These are phyloP conservation scores for Phortica variegata DNA, from an alignment of 1,140 invertebrate species.

Conservation along the genomic window DNA sequence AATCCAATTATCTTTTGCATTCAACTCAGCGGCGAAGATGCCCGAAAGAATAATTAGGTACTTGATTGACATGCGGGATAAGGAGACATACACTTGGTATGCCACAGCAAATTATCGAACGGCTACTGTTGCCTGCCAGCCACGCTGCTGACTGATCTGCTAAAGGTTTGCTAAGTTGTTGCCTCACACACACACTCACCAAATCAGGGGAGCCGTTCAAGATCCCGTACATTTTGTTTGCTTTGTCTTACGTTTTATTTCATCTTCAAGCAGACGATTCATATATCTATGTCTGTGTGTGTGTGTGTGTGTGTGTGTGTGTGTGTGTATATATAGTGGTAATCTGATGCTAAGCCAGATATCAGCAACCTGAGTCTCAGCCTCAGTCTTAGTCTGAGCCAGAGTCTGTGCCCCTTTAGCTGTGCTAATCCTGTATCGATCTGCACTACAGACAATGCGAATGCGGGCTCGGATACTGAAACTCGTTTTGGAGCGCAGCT, in stretches of 20 bases:
- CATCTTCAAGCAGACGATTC: too few species aligned
- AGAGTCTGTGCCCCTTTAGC: neutral
- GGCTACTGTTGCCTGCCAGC: conserved; percentile 47
- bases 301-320: conserved; percentile 33
- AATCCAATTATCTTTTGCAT: conserved; percentile 54
- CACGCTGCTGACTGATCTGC: neutral
- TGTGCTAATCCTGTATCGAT: neutral
- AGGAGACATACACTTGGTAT: conserved; percentile 57
- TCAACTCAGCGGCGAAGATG: conserved; percentile 11
- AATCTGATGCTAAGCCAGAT: conserved; percentile 51
- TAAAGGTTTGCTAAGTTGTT: too few species aligned
- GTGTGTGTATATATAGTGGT: conserved; percentile 40
- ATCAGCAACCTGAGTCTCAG: too few species aligned
- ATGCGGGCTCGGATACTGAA: conserved; percentile 13
- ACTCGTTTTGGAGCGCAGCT: conserved; percentile 35
- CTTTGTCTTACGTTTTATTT: too few species aligned
- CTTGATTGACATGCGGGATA: conserved; percentile 57
- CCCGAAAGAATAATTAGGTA: conserved; percentile 54
- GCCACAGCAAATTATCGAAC: conserved; percentile 57
- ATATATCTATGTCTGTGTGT: too few species aligned
- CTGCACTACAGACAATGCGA: neutral
- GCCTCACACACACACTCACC: too few species aligned
- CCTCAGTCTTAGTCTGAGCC: too few species aligned
- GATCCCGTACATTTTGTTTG: too few species aligned
- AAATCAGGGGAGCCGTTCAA: too few species aligned